Base-by-base conservation (phyloP, 2,888 invertebrate genomes). In the Danaus chrysippus region DNA sequence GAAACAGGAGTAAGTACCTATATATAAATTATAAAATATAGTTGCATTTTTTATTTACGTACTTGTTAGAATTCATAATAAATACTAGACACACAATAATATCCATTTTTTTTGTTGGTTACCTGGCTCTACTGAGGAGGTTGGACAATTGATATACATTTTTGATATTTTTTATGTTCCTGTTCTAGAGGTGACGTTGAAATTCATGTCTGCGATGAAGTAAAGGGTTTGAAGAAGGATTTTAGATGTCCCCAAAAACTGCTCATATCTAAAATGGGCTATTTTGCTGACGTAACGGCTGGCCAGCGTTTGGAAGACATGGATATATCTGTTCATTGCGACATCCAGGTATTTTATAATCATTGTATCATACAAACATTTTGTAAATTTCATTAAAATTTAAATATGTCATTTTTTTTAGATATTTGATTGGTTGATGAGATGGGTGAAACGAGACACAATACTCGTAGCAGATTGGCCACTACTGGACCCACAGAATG, bases 281-380 rank as follows among this genome's bases (percentile, higher is more conserved):
- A 98, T 79, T 99, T 98, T 84, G 96, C 96, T 10, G 96, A 96
- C 76, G 96, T 97, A 3, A 96, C 96, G 0, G 94, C 94, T 13
- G 96, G 94, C 0, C 96, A 96, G 78, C 92, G 94, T 62, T 83
- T 97, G 9, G 95, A 96, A 76, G 98, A 98, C 75, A 97, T 98
- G 94, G 98, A 98, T 76, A 98, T 99, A 71, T 98, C 98, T 0
- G 98, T 99, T 0, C 98, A 98, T 80, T 99, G 98, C 80, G 98
- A 99, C 85, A 95, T 99, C 62, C 95, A 96, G 78, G 97, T 49
- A 34, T 34, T 34, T 34, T 34, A 34, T 34, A 34, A 34, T 34
- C 8, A 34, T 34, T 34, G 23, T 34, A 6, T 3, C 2, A 34
- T 34, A 34, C 3, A 5, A 5, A 34, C 6, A 34, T 34, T 34